Evolutionary conservation across 2,888 invertebrate species (phyloP).

Genomic region (Villa cingulata): DNA sequence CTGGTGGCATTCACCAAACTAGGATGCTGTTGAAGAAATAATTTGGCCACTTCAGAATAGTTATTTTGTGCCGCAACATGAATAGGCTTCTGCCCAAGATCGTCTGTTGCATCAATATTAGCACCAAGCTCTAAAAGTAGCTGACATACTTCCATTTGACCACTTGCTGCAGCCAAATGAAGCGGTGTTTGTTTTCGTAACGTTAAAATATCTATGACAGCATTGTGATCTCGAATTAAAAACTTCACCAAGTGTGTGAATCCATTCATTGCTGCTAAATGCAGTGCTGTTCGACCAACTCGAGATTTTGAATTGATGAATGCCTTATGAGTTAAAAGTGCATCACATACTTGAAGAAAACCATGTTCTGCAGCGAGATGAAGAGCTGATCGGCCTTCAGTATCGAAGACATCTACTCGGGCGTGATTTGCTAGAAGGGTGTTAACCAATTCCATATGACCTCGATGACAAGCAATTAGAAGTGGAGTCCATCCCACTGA

Average conservation of each 20-base stretch:
- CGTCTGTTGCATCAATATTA: conserved; percentile 90
- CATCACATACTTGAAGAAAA: conserved; percentile 79
- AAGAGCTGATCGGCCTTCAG: conserved; percentile 86
- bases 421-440: conserved; percentile 87
- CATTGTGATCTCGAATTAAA: conserved; percentile 88
- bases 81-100: conserved; percentile 90
- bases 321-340: conserved; percentile 84
- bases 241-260: conserved; percentile 82
- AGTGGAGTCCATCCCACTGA: conserved; percentile 95
- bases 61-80: conserved; percentile 97
- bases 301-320: conserved; percentile 98
- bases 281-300: conserved; percentile 91
- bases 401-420: conserved; percentile 96
- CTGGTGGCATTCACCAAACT: conserved; percentile 91
- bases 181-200: conserved; percentile 93
- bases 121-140: conserved; percentile 83
- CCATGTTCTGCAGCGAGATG: conserved; percentile 93
- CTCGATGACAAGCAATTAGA: conserved; percentile 88
- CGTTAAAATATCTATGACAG: conserved; percentile 89
- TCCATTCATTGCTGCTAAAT: conserved; percentile 93
- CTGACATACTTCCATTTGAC: conserved; percentile 91
- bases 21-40: conserved; percentile 90
- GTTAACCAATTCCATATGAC: conserved; percentile 86
- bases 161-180: conserved; percentile 91
- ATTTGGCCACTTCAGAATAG: conserved; percentile 93